Conservation (phyloP, 2,888 invertebrate genomes). For the Sepiola atlantica region DNA sequence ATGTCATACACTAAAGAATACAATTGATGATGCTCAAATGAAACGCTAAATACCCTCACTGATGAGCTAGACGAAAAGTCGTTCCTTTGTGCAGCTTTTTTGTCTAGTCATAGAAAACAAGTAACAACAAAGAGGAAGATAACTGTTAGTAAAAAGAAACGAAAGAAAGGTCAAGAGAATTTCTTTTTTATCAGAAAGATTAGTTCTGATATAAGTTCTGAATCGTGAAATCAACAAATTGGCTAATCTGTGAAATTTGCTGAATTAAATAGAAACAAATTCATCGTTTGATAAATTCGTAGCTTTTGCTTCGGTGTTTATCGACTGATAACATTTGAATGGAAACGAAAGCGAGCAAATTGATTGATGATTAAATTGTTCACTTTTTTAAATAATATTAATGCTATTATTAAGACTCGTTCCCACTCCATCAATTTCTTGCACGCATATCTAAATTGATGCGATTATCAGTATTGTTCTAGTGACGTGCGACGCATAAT, state of each 20-base stretch:
- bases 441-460: not conserved
- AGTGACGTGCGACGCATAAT: not conserved
- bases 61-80: no score
- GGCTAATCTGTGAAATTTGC: not conserved
- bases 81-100: no score
- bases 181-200: not conserved
- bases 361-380: slow-evolving; percentile 18
- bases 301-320: not conserved
- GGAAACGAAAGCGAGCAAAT: not conserved
- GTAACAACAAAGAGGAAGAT: not conserved
- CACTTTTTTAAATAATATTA: not conserved
- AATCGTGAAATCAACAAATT: not conserved
- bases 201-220: not conserved
- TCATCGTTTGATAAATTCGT: not conserved
- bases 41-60: no score
- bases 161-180: not conserved
- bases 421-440: not conserved
- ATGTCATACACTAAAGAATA: no score
- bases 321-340: not conserved
- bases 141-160: not conserved
- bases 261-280: not conserved
- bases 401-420: not conserved
- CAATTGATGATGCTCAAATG: no score
- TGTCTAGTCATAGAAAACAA: not conserved
- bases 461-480: not conserved